Conservation (phyloP, 2,888 invertebrate species). For the Dione juno region DNA sequence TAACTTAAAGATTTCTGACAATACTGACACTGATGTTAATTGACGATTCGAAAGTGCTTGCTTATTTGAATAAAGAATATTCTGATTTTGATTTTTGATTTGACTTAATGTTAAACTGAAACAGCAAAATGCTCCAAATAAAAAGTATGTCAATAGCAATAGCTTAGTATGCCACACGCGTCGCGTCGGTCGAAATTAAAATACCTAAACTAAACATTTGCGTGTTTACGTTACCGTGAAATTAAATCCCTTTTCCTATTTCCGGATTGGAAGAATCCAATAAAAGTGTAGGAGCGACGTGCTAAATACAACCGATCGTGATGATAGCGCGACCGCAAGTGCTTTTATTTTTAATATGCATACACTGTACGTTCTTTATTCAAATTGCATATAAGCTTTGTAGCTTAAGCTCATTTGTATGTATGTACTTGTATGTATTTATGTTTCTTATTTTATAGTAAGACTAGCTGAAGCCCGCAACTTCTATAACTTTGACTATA, state of each 20-base stretch:
- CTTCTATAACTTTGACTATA: too few relatives aligned
- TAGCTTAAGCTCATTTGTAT: neutral
- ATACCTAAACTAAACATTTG: constrained; percentile 26
- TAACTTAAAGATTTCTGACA: too few relatives aligned
- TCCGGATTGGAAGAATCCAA: constrained; percentile 21
- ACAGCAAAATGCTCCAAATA: neutral
- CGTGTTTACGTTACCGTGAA: constrained; percentile 22
- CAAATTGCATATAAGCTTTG: neutral
- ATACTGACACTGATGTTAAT: too few relatives aligned
- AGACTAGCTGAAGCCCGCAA: too few relatives aligned
- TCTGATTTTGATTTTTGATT: too few relatives aligned
- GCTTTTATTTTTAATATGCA: constrained; percentile 15
- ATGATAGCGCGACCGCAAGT: constrained; percentile 18
- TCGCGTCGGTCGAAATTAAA: constrained; percentile 11
- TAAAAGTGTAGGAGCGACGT: constrained; percentile 20
- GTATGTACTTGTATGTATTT: neutral
- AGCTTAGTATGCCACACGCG: constrained; percentile 9
- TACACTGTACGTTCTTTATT: neutral
- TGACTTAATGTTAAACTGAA: neutral
- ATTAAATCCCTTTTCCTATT: constrained; percentile 29
- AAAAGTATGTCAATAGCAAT: neutral
- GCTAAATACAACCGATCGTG: constrained; percentile 21
- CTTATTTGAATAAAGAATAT: too few relatives aligned
- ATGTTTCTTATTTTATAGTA: too few relatives aligned
- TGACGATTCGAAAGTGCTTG: too few relatives aligned